A percentile compares a stretch with the other conserved stretches of the same genome.
phyloP scores from a whole-genome alignment of 2,113 vertebrate genomes.

The Panthera tigris region DNA sequence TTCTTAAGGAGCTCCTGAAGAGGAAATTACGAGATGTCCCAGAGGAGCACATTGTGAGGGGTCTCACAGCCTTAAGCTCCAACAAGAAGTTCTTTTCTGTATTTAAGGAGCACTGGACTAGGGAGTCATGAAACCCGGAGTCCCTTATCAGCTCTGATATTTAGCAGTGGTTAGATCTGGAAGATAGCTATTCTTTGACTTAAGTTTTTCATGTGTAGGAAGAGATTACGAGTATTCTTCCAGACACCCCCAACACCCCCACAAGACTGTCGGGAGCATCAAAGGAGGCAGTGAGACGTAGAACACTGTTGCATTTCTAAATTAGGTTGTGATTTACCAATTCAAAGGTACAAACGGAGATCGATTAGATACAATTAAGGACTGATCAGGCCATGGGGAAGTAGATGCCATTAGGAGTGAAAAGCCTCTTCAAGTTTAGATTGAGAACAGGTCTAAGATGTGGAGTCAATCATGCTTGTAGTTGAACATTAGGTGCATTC shows the following conservation, averaged over 20 bases:
- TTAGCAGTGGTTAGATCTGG: neutral
- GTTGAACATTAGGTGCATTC: neutral
- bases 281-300: constrained; percentile 14
- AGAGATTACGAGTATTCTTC: neutral
- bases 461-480: neutral
- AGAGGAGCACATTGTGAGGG: constrained; percentile 26
- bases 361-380: constrained; percentile 45
- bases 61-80: constrained; percentile 35
- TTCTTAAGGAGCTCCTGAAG: constrained; percentile 74
- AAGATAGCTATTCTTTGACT: neutral
- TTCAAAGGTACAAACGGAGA: constrained; percentile 46
- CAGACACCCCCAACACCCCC: neutral
- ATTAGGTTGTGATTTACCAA: constrained; percentile 50
- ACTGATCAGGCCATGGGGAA: neutral
- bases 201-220: neutral
- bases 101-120: constrained; percentile 52
- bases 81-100: constrained; percentile 54
- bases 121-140: neutral
- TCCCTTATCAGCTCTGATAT: neutral
- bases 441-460: neutral
- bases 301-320: neutral
- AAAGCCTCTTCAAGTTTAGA: neutral
- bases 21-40: constrained; percentile 75
- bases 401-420: neutral
- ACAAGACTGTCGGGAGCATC: neutral